phyloP scores from a whole-genome alignment of 2,113 vertebrate species.

The Actinemys pallida region DNA sequence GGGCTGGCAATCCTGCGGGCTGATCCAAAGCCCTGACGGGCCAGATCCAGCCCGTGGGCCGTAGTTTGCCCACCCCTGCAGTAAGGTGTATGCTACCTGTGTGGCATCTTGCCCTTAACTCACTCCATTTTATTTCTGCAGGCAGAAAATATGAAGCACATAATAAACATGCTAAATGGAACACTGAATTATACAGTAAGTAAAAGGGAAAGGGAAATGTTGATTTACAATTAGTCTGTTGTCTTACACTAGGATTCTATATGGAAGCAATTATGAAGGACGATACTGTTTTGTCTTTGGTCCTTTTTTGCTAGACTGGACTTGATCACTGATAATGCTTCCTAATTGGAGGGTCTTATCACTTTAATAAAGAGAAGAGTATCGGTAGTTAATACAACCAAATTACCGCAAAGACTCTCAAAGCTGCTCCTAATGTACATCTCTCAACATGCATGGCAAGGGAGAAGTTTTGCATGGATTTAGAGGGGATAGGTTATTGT shows the following conservation, averaged over 20 bases:
- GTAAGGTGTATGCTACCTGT: not conserved
- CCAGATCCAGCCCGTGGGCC: too few relatives aligned
- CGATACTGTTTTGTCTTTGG: not conserved
- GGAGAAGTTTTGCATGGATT: not conserved
- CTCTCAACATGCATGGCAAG: not conserved
- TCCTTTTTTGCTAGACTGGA: not conserved
- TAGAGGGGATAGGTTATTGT: constrained; percentile 43
- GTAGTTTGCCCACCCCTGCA: not conserved
- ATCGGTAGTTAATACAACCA: not conserved
- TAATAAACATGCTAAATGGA: not conserved
- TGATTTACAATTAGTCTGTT: not conserved
- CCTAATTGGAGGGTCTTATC: accelerated
- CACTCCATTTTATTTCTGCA: not conserved
- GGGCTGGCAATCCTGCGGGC: too few relatives aligned
- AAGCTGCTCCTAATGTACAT: not conserved
- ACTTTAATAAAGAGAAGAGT: not conserved
- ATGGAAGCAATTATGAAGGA: not conserved
- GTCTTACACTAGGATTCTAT: not conserved
- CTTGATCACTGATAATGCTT: not conserved
- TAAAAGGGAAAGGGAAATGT: not conserved
- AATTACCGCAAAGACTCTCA: not conserved
- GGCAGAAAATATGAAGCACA: not conserved
- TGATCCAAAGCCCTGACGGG: too few relatives aligned
- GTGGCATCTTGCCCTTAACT: not conserved
- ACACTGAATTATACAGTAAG: not conserved